Base-by-base conservation (phyloP, 2,797 vertebrate genomes). In the Tragelaphus eurycerus region DNA sequence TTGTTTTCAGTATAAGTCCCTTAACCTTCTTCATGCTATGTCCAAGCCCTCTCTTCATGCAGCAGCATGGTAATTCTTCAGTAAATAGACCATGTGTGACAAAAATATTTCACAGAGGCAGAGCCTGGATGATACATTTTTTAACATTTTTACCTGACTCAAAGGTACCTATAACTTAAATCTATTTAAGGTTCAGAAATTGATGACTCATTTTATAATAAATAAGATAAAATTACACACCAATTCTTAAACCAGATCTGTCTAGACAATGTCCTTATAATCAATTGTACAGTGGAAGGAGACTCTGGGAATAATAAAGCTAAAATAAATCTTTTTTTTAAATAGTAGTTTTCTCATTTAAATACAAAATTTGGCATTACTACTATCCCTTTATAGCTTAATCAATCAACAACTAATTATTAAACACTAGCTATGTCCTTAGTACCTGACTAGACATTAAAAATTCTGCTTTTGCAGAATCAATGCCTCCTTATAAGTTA, bases 371-470 rank as follows among this genome's bases (percentile, higher is more conserved):
- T 78, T 59, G 84, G 13, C 59, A 16, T 55, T 89, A 89, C 79
- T 90, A 96, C 83, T 90, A 96, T 92, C 19, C 9, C n/a, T 88
- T 96, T 96, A 60, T 43, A 71, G 38, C 84, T 95, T 90, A 97
- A 94, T 92, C 86, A 86, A 95, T 86, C 81, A 95, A 57, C 92
- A 79, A 92, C 21, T 29, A 90, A 96, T 93, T 86, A 95, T 19
- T 93, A 79, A 97, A 96, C 8, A 93, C 11, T 67, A 85, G 78
- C 16, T 95, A 76, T 57, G n/a, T 88, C 29, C 67, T 96, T 54
- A 87, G 31, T 91, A 96, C 59, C 19, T 83, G 89, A 86, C 55
- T 34, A 93, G 89, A 89, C 13, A 60, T 48, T 55, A 31, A 90
- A 81, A 82, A 54, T 95, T 92, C 86, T 95, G 14, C 71, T 93